Evolutionary conservation across 2,888 invertebrate species (phyloP).

Genomic region (Rotaria magnacalcarata): DNA sequence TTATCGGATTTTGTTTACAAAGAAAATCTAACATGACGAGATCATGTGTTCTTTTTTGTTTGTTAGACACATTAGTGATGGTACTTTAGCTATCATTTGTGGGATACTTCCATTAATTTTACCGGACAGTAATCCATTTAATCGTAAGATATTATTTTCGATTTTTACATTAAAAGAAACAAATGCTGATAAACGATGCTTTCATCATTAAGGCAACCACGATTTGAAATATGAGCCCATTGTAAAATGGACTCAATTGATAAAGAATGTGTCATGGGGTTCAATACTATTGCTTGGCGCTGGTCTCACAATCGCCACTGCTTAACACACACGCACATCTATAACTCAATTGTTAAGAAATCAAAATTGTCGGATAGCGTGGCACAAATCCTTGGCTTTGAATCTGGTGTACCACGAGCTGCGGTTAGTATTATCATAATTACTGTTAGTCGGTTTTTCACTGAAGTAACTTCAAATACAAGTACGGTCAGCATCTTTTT

Average conservation of each 20-base stretch:
- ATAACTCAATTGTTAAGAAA: slow-evolving; percentile 53
- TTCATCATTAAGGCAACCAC: not conserved
- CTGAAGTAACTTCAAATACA: slow-evolving; percentile 78
- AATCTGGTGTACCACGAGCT: slow-evolving; percentile 64
- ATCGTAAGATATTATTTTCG: slow-evolving; percentile 67
- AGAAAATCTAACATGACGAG: not conserved
- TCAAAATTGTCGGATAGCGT: slow-evolving; percentile 74
- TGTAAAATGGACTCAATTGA: slow-evolving; percentile 77
- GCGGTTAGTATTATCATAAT: slow-evolving; percentile 73
- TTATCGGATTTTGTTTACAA: not conserved
- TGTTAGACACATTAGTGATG: slow-evolving; percentile 55
- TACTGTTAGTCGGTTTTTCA: slow-evolving; percentile 73
- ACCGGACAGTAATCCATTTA: slow-evolving; percentile 67
- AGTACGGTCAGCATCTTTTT: too few species aligned
- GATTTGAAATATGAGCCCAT: slow-evolving; percentile 63
- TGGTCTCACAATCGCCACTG: slow-evolving; percentile 76
- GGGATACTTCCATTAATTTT: slow-evolving; percentile 76
- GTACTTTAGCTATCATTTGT: slow-evolving; percentile 70
- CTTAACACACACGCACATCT: slow-evolving; percentile 56
- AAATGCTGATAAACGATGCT: too few species aligned
- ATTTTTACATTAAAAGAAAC: too few species aligned
- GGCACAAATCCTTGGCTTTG: slow-evolving; percentile 65
- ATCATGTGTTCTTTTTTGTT: slow-evolving; percentile 1
- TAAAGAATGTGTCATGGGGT: slow-evolving; percentile 83
- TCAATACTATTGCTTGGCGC: slow-evolving; percentile 70